These are phyloP conservation scores for Allophyes oxyacanthae DNA, from an alignment of 2,888 invertebrate species.

Conservation along the genomic window DNA sequence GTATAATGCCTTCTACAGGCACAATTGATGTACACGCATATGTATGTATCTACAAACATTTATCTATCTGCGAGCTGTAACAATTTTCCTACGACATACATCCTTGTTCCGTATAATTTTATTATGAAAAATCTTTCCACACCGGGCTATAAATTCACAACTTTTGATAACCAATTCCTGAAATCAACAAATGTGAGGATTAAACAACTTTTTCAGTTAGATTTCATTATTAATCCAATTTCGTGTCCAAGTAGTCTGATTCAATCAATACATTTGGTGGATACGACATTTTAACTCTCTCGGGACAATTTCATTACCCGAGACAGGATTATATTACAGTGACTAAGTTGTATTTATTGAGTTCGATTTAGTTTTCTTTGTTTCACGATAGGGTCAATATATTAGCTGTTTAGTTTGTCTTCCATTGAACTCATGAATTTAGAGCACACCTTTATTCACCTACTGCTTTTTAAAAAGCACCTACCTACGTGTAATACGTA, in stretches of 20 bases:
- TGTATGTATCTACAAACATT: conserved; percentile 34
- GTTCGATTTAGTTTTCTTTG: conserved; percentile 48
- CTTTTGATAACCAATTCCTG: conserved; percentile 17
- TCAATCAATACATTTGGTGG: conserved; percentile 51
- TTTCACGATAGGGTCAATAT: conserved; percentile 22
- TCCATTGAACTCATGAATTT: neutral
- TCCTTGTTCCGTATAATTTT: conserved; percentile 31
- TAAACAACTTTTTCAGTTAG: conserved; percentile 5
- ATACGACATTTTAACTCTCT: conserved; percentile 42
- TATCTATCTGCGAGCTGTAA: conserved; percentile 21
- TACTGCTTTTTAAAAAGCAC: too few relatives aligned
- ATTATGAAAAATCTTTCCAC: conserved; percentile 24
- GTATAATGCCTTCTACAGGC: conserved; percentile 13
- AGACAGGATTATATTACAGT: conserved; percentile 50
- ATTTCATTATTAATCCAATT: conserved; percentile 28
- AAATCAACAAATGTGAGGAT: conserved; percentile 18
- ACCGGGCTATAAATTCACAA: conserved; percentile 13
- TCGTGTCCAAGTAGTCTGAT: conserved; percentile 23
- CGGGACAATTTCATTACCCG: conserved; percentile 50
- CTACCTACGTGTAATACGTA: too few relatives aligned
- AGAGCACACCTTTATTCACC: too few relatives aligned
- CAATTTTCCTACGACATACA: conserved; percentile 19
- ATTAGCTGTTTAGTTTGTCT: conserved; percentile 7
- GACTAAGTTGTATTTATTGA: conserved; percentile 51
- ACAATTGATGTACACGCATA: conserved; percentile 2